Evolutionary conservation across 1,140 invertebrate genomes (phyloP).

Genomic region (Bombus haemorrhoidalis): DNA sequence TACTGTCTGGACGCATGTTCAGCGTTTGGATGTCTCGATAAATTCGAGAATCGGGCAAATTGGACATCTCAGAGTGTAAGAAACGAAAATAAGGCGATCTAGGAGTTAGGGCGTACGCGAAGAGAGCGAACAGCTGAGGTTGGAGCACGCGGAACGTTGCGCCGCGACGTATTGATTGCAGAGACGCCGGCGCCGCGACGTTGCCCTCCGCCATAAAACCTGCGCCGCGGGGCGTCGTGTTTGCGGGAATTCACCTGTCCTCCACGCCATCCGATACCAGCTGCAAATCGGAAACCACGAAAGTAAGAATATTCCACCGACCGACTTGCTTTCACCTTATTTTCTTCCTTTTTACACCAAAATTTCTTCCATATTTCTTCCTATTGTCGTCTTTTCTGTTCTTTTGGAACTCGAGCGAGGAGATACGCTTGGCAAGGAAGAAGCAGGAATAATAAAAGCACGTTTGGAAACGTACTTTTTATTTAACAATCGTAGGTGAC

Average conservation of each 20-base stretch:
- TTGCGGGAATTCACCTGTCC: constrained; percentile 63
- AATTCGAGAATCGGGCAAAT: constrained; percentile 3
- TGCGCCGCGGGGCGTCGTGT: constrained; percentile 49
- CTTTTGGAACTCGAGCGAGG: too few species aligned
- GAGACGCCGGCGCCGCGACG: constrained; percentile 74
- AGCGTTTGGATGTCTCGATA: background rate
- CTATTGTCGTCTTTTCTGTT: too few species aligned
- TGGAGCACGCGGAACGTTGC: constrained; percentile 68
- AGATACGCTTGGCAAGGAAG: too few species aligned
- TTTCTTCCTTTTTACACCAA: too few species aligned
- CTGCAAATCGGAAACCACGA: background rate
- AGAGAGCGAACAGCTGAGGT: constrained; percentile 72
- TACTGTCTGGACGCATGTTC: background rate
- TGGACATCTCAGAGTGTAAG: background rate
- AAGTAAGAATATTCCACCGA: background rate
- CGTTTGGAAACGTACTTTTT: too few species aligned
- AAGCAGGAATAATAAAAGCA: too few species aligned
- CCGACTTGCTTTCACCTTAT: background rate
- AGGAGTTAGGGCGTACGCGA: background rate
- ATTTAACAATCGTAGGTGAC: too few species aligned
- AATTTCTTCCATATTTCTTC: too few species aligned
- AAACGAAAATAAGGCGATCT: background rate
- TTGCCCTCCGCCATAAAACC: constrained; percentile 59
- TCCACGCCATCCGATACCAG: background rate
- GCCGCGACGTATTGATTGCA: constrained; percentile 76